phyloP scores from a whole-genome alignment of 1,140 invertebrate species.

The Achroia grisella region DNA sequence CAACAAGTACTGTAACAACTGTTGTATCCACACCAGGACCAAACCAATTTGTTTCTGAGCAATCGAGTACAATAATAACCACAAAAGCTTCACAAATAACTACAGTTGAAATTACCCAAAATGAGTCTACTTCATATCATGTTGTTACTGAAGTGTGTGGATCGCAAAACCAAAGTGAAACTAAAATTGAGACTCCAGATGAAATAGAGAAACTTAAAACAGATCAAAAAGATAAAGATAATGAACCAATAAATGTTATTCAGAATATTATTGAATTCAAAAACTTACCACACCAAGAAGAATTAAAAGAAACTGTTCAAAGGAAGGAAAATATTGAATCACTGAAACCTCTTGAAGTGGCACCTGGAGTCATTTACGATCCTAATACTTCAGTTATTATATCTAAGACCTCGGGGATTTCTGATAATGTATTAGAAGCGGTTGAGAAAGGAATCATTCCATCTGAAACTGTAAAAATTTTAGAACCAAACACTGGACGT shows the following conservation, averaged over 20 bases:
- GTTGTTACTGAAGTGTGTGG: constrained; percentile 20
- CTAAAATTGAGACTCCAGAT: constrained; percentile 18
- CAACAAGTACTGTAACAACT: constrained; percentile 28
- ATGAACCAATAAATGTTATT: too few relatives aligned
- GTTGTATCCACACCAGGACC: constrained; percentile 35
- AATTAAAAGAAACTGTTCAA: background rate
- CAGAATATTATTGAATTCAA: too few relatives aligned
- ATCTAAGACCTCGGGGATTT: constrained; percentile 76
- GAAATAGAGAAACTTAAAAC: constrained; percentile 22
- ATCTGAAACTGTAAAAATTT: constrained; percentile 79
- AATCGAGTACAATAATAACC: constrained; percentile 33
- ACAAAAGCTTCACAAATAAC: constrained; percentile 35
- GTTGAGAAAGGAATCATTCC: constrained; percentile 80
- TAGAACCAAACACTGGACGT: constrained; percentile 82
- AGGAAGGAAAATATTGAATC: too few relatives aligned
- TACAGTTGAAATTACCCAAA: constrained; percentile 41
- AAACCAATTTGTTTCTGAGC: constrained; percentile 30
- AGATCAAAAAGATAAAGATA: background rate
- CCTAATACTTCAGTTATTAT: constrained; percentile 80
- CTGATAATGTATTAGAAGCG: constrained; percentile 79
- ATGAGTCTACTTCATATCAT: constrained; percentile 34
- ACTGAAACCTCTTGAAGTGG: constrained; percentile 77
- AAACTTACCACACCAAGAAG: too few relatives aligned
- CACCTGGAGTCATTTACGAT: constrained; percentile 81
- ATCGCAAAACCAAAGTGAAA: constrained; percentile 9